A percentile compares a stretch with the other conserved stretches of the same genome.
phyloP scores from a whole-genome alignment of 2,113 vertebrate species.

The Aldabrachelys gigantea region DNA sequence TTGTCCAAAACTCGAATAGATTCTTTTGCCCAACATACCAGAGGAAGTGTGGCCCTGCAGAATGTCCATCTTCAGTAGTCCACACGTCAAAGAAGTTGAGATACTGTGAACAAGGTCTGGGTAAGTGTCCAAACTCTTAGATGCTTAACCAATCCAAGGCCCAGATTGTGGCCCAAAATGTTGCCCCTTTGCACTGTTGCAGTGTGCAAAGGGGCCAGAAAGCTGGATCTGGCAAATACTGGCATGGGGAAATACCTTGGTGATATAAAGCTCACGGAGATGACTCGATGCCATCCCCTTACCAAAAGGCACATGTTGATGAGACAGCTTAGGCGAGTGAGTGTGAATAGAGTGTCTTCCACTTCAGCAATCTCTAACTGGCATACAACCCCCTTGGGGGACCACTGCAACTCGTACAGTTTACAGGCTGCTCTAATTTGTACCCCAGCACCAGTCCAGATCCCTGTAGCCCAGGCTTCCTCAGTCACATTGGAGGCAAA shows the following conservation, averaged over 20 bases:
- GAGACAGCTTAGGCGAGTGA: neutral
- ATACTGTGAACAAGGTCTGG: neutral
- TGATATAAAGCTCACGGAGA: accelerated
- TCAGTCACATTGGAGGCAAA: neutral
- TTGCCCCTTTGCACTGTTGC: neutral
- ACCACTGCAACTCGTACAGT: neutral
- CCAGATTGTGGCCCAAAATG: neutral
- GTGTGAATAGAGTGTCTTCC: neutral
- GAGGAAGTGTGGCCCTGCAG: neutral
- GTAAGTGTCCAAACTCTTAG: neutral
- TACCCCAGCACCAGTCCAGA: neutral
- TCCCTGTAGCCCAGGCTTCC: neutral
- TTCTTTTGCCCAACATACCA: neutral
- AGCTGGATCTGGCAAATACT: neutral
- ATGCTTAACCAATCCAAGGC: neutral
- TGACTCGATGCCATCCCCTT: neutral
- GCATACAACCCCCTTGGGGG: neutral
- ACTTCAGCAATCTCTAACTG: neutral
- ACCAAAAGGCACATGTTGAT: neutral
- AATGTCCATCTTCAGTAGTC: neutral
- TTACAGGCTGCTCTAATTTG: neutral
- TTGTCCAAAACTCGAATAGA: neutral
- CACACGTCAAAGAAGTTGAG: neutral
- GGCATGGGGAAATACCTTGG: neutral
- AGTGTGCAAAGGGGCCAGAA: neutral